Evolutionary conservation across 2,888 invertebrate species (phyloP).

Genomic region (Troglohyphantes excavatus): DNA sequence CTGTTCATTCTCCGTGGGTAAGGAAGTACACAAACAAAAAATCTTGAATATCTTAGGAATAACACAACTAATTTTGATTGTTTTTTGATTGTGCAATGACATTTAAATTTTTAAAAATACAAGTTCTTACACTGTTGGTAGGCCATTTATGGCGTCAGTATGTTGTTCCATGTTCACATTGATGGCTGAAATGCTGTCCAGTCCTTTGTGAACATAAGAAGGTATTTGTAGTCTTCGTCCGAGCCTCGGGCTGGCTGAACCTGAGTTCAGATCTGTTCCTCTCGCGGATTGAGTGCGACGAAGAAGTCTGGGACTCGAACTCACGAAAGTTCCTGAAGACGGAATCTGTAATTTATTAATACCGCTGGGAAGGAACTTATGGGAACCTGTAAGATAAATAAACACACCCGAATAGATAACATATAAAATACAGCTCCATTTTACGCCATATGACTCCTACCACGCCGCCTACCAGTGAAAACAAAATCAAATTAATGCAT

Average conservation of each 20-base stretch:
- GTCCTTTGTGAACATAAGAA: background rate
- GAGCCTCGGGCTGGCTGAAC: slow-evolving; percentile 28
- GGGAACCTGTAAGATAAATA: background rate
- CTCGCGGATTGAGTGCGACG: slow-evolving; percentile 48
- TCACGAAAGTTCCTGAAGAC: slow-evolving; percentile 11
- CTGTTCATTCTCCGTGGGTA: too few species aligned
- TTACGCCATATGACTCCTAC: too few species aligned
- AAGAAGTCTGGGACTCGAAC: slow-evolving; percentile 28
- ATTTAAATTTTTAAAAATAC: too few species aligned
- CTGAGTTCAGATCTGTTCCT: slow-evolving; percentile 1
- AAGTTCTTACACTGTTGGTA: background rate
- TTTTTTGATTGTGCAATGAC: too few species aligned
- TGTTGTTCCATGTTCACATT: slow-evolving; percentile 50
- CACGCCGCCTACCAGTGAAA: too few species aligned
- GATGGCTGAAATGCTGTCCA: slow-evolving; percentile 58
- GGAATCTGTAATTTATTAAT: slow-evolving; percentile 54
- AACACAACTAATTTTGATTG: too few species aligned
- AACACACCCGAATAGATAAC: too few species aligned
- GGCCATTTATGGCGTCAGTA: background rate
- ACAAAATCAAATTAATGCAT: too few species aligned
- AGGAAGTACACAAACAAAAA: too few species aligned
- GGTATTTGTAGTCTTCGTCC: background rate
- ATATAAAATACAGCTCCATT: too few species aligned
- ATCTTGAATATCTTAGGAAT: too few species aligned
- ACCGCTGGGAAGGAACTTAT: background rate